Base-by-base conservation (phyloP, 1,140 invertebrate species). In the Conus ventricosus region DNA sequence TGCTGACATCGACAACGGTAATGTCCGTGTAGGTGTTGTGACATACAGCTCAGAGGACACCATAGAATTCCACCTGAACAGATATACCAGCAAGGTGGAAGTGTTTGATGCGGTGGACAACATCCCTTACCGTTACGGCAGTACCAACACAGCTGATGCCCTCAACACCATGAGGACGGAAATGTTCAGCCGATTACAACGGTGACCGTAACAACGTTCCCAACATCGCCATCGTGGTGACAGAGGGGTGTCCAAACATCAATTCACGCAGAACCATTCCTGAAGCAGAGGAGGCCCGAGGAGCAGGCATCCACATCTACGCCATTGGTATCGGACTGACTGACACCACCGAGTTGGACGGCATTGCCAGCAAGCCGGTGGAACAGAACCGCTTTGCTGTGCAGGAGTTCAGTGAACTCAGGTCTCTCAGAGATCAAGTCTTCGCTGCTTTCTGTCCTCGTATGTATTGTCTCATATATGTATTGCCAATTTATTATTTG, bases 181-280 rank as follows among this genome's bases (percentile, higher is more conserved):
- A 20, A 92, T 92, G 91, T 91, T 90, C 87, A 90, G 85, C 20
- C 23, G 53, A 17, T 25, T 20, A n/a, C 17, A 90, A 89, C 60
- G 92, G 93, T 10, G 92, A 93, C 87, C 80, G 92, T 60, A 88
- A 88, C 51, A 60, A 85, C 83, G 91, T 88, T 23, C 27, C 71
- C 23, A 91, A 93, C 87, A 90, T 92, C 67, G 84, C 84, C 63
- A 90, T 93, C 57, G 85, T 93, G 20, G 85, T 92, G 25, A 93
- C 92, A 60, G 91, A 93, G 92, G 92, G 80, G 86, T 90, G 13
- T 91, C 91, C 15, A n/a, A 92, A 92, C 89, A 92, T 93, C 81
- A n/a, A 93, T 81, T 88, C 92, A 11, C 86, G 91, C n/a, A 90
- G 91, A 71, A 94, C 93, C 11, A 91, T 94, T 60, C 91, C 92